Percentiles rank a stretch among this genome's conserved stretches.
These are phyloP conservation scores for Thaleichthys pacificus DNA, from an alignment of 2,797 vertebrate genomes.

Conservation along the genomic window DNA sequence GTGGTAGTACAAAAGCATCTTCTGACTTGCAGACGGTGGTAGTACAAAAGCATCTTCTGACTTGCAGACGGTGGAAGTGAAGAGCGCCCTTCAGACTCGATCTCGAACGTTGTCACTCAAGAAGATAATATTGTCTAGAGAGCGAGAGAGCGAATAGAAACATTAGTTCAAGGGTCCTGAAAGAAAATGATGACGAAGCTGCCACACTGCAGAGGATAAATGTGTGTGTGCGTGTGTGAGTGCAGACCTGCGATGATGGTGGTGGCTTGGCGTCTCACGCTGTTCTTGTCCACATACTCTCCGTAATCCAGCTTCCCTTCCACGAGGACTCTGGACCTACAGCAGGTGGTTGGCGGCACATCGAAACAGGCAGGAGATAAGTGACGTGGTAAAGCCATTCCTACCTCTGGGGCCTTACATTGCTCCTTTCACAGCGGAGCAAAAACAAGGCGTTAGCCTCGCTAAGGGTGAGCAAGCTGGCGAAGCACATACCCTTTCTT, in stretches of 20 bases:
- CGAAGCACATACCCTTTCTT: slow-evolving; percentile 86
- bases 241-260: slow-evolving; percentile 92
- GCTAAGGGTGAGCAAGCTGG: too few species aligned
- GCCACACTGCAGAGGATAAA: too few species aligned
- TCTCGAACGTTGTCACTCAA: slow-evolving; percentile 84
- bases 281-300: slow-evolving; percentile 95
- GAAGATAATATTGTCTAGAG: slow-evolving; percentile 93
- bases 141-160: background rate
- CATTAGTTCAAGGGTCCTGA: background rate
- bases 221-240: background rate
- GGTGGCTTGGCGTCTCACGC: slow-evolving; percentile 90
- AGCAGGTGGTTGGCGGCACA: background rate
- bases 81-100: slow-evolving; percentile 63
- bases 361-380: too few species aligned
- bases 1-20: slow-evolving; percentile 30
- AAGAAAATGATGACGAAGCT: background rate
- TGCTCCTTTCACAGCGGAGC: too few species aligned
- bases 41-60: background rate
- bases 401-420: too few species aligned
- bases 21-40: slow-evolving; percentile 10
- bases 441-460: too few species aligned
- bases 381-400: too few species aligned
- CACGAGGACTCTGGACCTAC: slow-evolving; percentile 85
- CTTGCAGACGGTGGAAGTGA: background rate
- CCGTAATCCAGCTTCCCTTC: slow-evolving; percentile 98